A percentile compares a stretch with the other conserved stretches of the same genome.
Evolutionary conservation across 2,113 vertebrate genomes (phyloP).

Genomic region (Peromyscus leucopus): DNA sequence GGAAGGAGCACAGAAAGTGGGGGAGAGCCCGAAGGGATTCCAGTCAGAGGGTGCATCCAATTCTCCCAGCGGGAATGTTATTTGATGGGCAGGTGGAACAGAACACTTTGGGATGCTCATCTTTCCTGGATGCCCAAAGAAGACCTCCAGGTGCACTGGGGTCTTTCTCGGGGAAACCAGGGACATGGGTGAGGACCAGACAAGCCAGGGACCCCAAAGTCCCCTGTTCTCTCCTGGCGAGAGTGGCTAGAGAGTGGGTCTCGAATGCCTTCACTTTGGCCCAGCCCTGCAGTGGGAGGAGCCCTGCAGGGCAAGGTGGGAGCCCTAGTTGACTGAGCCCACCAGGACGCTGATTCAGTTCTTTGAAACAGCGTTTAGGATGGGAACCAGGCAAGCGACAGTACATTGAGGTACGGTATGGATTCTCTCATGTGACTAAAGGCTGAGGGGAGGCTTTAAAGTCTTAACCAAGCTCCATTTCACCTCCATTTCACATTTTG

Average conservation of each 20-base stretch:
- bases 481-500: background rate
- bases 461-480: background rate
- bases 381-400: background rate
- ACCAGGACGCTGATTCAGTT: background rate
- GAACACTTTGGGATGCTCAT: background rate
- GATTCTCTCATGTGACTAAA: background rate
- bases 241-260: background rate
- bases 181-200: background rate
- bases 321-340: background rate
- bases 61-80: conserved; percentile 3
- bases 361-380: background rate
- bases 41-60: background rate
- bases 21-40: conserved; percentile 29
- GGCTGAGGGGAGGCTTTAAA: background rate
- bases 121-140: background rate
- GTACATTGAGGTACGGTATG: background rate
- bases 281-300: no score
- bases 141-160: background rate
- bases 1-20: conserved; percentile 1
- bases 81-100: background rate
- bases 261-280: background rate
- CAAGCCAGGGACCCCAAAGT: background rate
- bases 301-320: no score
- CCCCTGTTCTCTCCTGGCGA: background rate
- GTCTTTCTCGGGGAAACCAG: background rate